Conservation (phyloP, 2,113 vertebrate species). For the Leiothrix lutea region DNA sequence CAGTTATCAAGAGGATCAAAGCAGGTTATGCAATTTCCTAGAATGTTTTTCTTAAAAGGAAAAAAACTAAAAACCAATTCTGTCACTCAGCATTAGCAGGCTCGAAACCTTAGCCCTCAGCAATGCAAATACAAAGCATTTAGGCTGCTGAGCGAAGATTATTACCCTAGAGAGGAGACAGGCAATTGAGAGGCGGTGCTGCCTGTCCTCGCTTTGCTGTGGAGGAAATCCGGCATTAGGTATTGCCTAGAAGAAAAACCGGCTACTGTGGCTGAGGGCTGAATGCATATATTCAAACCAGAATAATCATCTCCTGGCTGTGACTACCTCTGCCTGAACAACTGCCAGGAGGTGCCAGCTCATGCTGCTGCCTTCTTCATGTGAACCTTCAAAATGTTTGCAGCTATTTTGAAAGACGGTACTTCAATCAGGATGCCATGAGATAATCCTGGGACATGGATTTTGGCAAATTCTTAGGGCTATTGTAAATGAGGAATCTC, state of each 20-base stretch:
- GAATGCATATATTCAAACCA: not conserved
- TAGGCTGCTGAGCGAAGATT: not conserved
- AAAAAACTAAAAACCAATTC: constrained; percentile 25
- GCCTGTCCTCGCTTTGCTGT: not conserved
- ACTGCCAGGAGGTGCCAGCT: not conserved
- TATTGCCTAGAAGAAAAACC: not conserved
- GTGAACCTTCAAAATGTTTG: not conserved
- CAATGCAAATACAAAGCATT: constrained; percentile 19
- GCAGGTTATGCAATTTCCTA: constrained; percentile 33
- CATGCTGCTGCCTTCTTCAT: not conserved
- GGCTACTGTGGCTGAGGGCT: not conserved
- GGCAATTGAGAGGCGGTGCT: not conserved
- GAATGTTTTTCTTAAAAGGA: constrained; percentile 31
- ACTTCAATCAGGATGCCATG: not conserved
- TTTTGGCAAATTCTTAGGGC: not conserved
- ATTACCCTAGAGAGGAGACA: not conserved
- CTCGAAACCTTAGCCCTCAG: not conserved
- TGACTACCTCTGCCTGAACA: not conserved
- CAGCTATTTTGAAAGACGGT: not conserved
- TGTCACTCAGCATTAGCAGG: constrained; percentile 40
- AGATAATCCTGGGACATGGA: not conserved
- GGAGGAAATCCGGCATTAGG: not conserved
- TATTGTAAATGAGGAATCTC: not conserved
- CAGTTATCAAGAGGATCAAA: constrained; percentile 23
- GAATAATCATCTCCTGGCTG: not conserved